Evolutionary conservation across 2,113 vertebrate genomes (phyloP), one percentile per base, ranked within the genome.

Genomic region (Rallus limicola): DNA sequence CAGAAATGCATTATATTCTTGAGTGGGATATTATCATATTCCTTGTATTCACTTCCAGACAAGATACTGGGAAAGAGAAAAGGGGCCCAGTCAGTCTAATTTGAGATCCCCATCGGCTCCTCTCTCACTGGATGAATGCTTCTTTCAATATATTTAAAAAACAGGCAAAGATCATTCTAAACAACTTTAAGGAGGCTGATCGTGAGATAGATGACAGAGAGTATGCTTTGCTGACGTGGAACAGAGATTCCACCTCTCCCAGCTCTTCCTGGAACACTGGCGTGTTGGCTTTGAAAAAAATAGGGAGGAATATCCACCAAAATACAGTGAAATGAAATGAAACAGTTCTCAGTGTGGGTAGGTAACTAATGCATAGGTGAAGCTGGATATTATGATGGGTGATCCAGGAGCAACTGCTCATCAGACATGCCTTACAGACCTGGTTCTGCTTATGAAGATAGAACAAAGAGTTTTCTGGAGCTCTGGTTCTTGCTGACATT

Each of bases 1-100:
- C 92, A n/a, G 83, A 88, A 95, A 94, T 53, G 76, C 34, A 5
- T 76, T 26, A 86, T 82, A 68, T 82, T 82, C 92, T 96, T 48
- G 46, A 81, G 72, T 13, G 60, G 92, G 83, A 52, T 82, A 86
- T 92, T 83, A 86, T 46, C 29, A n/a, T 95, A 71, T 88, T 90
- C 86, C 92, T 84, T 64, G 40, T 42, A 29, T 86, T 80, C 3
- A 15, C 46, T 94, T 77, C 34, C 24, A 86, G 68, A 31, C 10
- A 0, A 81, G 56, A 40, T 63, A 58, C 42, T 16, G n/a, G 76
- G 64, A 88, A 79, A 86, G 34, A 34, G 69, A 92, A 70, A 34
- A 13, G 42, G 52, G 59, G 28, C 59, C 78, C 48, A 69, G 38
- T 63, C 8, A 0, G 64, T 48, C 68, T 92, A 52, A 86, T 90